These are phyloP conservation scores for Luffia ferchaultella DNA, from an alignment of 2,888 invertebrate genomes.

Conservation along the genomic window DNA sequence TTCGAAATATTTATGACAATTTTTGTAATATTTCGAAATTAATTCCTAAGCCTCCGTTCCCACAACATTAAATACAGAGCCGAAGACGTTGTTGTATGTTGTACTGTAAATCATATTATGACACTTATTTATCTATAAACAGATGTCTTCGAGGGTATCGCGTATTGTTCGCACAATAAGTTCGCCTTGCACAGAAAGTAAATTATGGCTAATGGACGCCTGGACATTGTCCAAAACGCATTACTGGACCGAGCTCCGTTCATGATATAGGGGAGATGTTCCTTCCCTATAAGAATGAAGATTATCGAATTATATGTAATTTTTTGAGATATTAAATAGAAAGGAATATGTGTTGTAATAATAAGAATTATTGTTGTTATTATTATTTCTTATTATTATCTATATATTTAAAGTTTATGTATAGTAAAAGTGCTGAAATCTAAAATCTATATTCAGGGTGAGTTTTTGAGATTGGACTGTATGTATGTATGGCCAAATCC, in stretches of 20 bases:
- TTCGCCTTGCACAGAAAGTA: conserved; percentile 7
- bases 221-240: conserved; percentile 15
- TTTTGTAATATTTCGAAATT: no score
- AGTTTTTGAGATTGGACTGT: neutral
- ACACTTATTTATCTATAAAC: no score
- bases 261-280: neutral
- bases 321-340: neutral
- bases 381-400: neutral
- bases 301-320: neutral
- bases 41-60: no score
- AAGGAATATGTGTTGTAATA: neutral
- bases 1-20: no score
- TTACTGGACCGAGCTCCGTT: conserved; percentile 2
- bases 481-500: neutral
- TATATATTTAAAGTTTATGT: neutral
- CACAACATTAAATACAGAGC: no score
- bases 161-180: neutral
- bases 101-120: no score
- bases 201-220: conserved; percentile 15
- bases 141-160: neutral
- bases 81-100: no score
- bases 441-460: neutral
- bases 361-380: neutral
- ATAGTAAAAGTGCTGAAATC: neutral
- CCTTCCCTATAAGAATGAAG: neutral